Conservation (phyloP, 2,888 invertebrate species). For the Aleiodes leptofemur region DNA sequence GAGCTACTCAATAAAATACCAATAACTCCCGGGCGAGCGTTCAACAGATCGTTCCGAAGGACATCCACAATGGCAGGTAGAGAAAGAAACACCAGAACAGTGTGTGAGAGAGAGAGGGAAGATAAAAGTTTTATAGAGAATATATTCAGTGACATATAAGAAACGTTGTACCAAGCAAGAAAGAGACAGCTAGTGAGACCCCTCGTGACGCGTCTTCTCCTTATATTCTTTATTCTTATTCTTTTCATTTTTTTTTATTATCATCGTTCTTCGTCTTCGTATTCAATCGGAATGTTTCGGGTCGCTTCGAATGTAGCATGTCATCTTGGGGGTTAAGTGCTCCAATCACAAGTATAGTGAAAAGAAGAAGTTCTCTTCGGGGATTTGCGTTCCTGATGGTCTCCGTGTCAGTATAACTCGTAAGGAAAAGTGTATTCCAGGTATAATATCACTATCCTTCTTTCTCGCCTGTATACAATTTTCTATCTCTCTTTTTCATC, state of each 20-base stretch:
- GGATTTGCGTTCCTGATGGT: conserved; percentile 40
- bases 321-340: conserved; percentile 68
- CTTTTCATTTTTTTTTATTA: conserved; percentile 34
- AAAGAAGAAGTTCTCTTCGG: conserved; percentile 24
- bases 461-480: background rate
- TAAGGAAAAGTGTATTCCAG: conserved; percentile 42
- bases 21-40: conserved; percentile 61
- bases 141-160: conserved; percentile 46
- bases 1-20: conserved; percentile 62
- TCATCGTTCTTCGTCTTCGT: conserved; percentile 18
- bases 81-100: conserved; percentile 15
- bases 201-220: conserved; percentile 33
- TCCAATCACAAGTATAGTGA: conserved; percentile 48
- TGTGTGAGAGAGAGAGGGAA: conserved; percentile 38
- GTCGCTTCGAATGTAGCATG: conserved; percentile 58
- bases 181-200: conserved; percentile 11
- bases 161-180: conserved; percentile 31
- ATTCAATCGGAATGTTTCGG: conserved; percentile 54
- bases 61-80: conserved; percentile 60
- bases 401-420: conserved; percentile 8
- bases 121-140: conserved; percentile 42
- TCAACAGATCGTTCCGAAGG: conserved; percentile 51
- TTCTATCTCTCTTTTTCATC: conserved; percentile 26
- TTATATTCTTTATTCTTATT: conserved; percentile 31
- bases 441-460: background rate